Base-by-base conservation (phyloP, 1,140 invertebrate genomes). In the Brachionus asplanchnoidis region DNA sequence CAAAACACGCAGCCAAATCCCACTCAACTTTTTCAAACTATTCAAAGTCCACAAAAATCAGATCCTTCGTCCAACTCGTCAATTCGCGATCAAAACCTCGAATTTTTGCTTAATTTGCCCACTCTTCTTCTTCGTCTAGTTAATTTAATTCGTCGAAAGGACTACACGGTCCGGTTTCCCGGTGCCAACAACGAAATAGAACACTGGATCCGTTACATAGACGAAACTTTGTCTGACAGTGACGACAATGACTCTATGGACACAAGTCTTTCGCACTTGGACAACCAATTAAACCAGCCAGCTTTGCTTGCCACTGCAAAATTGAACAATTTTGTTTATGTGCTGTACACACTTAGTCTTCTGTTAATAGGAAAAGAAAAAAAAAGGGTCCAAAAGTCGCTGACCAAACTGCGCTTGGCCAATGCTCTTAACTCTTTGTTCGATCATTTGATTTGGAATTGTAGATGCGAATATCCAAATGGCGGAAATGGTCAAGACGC, bases 391-490 rank as follows among this genome's bases (percentile, higher is more conserved):
- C 90, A 91, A 86, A 87, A 90, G 83, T 88, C 89, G 84, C 85
- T 91, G 65, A 89, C 90, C 50, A 89, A 90, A 77, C 83, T 90
- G 28, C 88, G 89, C 65, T 85, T 91, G 26, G 88, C 89, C 8
- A 89, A 89, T 32, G 89, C 88, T 26, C 86, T 91, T 3, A 90
- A 88, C 86, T 88, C 90, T 32, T 84, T 91, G 42, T 91, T 91
- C 88, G 90, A 91, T 78, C 89, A 91, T 85, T 90, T 91, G 85
- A 89, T 91, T 20, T 91, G 90, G 90, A 88, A 89, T 84, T 88
- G 88, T 84, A 84, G 87, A 87, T 83, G 87, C 87, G 84, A 88
- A 86, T 73, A 85, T 87, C 53, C 87, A 88, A 60, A 86, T 89
- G 78, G 86, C 89, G 85, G 85, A 88, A 50, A 90, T 89, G 3